Evolutionary conservation across 2,797 vertebrate species (phyloP).

Genomic region (Pempheris klunzingeri): DNA sequence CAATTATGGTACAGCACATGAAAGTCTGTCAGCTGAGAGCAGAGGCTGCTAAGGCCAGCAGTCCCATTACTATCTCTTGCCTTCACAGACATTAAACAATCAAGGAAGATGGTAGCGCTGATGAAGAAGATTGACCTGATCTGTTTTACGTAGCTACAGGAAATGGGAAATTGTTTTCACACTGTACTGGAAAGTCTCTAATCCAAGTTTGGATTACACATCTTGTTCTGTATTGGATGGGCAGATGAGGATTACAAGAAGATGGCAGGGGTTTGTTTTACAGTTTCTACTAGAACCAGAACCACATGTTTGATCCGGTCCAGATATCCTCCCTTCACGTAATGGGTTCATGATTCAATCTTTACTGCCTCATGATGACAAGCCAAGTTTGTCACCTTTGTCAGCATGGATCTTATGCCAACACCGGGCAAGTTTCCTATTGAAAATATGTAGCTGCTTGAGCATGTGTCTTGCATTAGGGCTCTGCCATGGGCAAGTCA

Average conservation of each 20-base stretch:
- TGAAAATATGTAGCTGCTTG: constrained; percentile 45
- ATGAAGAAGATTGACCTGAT: constrained; percentile 12
- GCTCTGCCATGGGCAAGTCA: constrained; percentile 26
- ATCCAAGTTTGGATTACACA: constrained; percentile 29
- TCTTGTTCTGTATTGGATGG: constrained; percentile 41
- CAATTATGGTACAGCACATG: constrained; percentile 38
- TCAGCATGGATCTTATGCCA: constrained; percentile 36
- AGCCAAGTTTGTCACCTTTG: constrained; percentile 63
- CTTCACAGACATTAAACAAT: constrained; percentile 51
- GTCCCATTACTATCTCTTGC: constrained; percentile 36
- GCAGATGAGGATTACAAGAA: constrained; percentile 9
- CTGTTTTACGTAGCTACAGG: constrained; percentile 21
- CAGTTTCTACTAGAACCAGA: constrained; percentile 30
- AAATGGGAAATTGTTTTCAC: constrained; percentile 16
- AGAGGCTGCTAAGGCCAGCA: constrained; percentile 29
- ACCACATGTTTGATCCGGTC: constrained; percentile 57
- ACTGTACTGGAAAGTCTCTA: not conserved
- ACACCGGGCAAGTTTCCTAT: constrained; percentile 28
- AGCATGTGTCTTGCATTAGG: constrained; percentile 57
- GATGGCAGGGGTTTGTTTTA: constrained; percentile 31
- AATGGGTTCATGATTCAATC: constrained; percentile 42
- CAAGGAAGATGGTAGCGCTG: constrained; percentile 13
- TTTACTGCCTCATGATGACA: constrained; percentile 55
- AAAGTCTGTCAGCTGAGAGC: constrained; percentile 45
- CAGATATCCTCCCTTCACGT: constrained; percentile 37